Evolutionary conservation across 2,888 invertebrate genomes (phyloP), one percentile per base, ranked within the genome.

Genomic region (Thysanoteuthis rhombus): DNA sequence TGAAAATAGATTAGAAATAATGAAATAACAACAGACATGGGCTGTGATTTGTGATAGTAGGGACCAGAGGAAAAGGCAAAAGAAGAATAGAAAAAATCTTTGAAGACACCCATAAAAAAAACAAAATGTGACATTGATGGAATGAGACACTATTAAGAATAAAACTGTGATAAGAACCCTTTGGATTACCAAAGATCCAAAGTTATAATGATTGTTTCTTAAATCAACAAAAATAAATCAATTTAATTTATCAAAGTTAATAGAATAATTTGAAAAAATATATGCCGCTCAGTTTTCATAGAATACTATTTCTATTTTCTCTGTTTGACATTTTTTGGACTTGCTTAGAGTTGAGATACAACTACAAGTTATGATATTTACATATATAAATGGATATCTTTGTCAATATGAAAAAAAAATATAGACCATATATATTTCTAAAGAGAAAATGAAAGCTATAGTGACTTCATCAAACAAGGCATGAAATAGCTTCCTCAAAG

Each of bases 1-100:
- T 75, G 75, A 75, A 75, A 75, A n/a, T n/a, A 75, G 75, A 75
- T n/a, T n/a, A 75, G 75, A 75, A n/a, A 75, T 75, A n/a, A 75
- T 52, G n/a, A 75, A n/a, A n/a, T 12, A 75, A n/a, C 10, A n/a
- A 75, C 3, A 75, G n/a, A 75, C 12, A n/a, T 75, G n/a, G n/a
- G 12, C 32, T 12, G n/a, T 75, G n/a, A 75, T 75, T 75, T 75
- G 75, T n/a, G 36, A 36, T n/a, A 36, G 36, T 16, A 12, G 12
- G 16, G 5, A 75, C 75, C n/a, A n/a, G 25, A 52, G 25, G 22
- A 36, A 75, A 75, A 75, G 4, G 25, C 75, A 75, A 36, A 75
- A 10, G 25, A n/a, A n/a, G n/a, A 36, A n/a, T 8, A 12, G 10
- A 8, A 8, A 75, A 75, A 75, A 36, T 75, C 75, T 75, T 75